Percentiles rank a stretch among this genome's conserved stretches.
Conservation (phyloP, 2,113 vertebrate genomes). For the Marmota monax region DNA sequence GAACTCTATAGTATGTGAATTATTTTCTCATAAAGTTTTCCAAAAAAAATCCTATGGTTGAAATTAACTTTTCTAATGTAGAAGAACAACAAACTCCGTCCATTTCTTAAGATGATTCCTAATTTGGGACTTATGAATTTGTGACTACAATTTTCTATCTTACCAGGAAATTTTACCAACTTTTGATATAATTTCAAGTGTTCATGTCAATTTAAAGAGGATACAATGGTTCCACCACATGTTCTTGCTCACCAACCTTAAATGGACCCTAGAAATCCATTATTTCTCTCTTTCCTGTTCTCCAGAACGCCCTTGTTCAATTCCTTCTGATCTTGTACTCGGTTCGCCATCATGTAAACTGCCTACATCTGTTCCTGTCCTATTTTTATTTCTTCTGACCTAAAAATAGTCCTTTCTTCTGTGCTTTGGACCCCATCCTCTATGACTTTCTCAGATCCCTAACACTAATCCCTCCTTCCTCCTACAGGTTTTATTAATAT, state of each 20-base stretch:
- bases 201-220: background rate
- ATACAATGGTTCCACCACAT: background rate
- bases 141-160: background rate
- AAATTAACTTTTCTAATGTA: background rate
- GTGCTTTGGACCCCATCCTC: background rate
- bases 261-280: background rate
- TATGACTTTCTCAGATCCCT: background rate
- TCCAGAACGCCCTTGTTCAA: background rate
- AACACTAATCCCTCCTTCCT: background rate
- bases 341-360: background rate
- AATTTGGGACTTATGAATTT: background rate
- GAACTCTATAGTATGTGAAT: background rate
- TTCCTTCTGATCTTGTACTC: background rate
- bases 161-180: background rate
- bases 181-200: background rate
- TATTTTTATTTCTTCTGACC: constrained; percentile 18
- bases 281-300: background rate
- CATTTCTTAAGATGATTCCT: background rate
- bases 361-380: background rate
- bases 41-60: background rate
- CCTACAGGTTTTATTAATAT: background rate
- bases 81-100: background rate
- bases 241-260: background rate
- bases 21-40: background rate
- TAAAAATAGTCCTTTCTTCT: background rate